Base-by-base conservation (phyloP, 2,888 invertebrate genomes). In the Serrognathus titanus region DNA sequence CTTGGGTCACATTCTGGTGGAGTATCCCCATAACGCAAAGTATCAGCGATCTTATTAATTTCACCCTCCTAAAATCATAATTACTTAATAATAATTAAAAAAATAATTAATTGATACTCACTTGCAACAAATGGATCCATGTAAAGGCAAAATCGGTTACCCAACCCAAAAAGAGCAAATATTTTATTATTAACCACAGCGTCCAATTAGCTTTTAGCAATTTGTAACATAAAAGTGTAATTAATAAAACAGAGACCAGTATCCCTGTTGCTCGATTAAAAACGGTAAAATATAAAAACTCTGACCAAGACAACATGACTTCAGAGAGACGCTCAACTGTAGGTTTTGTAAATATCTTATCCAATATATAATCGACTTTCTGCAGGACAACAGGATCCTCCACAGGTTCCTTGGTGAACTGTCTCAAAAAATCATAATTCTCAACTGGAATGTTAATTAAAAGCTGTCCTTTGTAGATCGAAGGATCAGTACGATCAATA, bases 161-260 rank as follows among this genome's bases (percentile, higher is more conserved):
- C 60, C 60, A 62, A 38, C 54, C 62, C 10, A 62, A 24, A 45
- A 62, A 59, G n/a, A 62, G n/a, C 39, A 62, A 55, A 48, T 60
- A 60, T 43, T 60, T 59, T 9, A 53, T 35, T 3, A 62, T 58
- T n/a, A 48, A 50, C 53, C 57, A 58, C 3, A 62, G 36, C 11
- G 60, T 62, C 40, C 58, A 58, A 31, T 58, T 58, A 12, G 62
- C 58, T 46, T 38, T 58, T n/a, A 62, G 31, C 11, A 62, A 38
- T 37, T 62, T 62, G 41, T 57, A 62, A 51, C 60, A 60, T n/a
- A 60, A 48, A 31, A 55, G 50, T 7, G 58, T 38, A 9, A 60
- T 36, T 43, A 62, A 59, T 11, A 61, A 24, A 16, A 56, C 52
- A 9, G 55, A 20, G 2, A 56, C 5, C 1, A 57, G 16, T 31